phyloP scores from a whole-genome alignment of 2,888 invertebrate genomes.

The Agriopis aurantiaria region DNA sequence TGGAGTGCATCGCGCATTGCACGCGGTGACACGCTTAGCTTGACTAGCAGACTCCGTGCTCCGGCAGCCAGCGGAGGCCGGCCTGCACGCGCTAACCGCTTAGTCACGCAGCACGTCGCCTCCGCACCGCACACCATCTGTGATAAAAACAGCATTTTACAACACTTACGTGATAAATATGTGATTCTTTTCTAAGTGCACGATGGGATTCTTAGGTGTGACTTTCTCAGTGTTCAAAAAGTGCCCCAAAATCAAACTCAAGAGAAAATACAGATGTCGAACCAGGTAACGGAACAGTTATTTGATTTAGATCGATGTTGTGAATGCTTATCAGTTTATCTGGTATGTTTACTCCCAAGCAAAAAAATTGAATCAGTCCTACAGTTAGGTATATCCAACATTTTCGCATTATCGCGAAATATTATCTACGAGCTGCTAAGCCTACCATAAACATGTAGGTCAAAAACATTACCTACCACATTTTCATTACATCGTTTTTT shows the following conservation, averaged over 20 bases:
- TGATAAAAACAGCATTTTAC: conserved; percentile 57
- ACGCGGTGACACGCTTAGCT: conserved; percentile 52
- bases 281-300: conserved; percentile 60
- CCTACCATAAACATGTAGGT: not conserved
- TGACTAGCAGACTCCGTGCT: conserved; percentile 41
- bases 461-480: not conserved
- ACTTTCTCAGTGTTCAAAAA: conserved; percentile 79
- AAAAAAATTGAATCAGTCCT: not conserved
- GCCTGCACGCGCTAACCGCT: conserved; percentile 65
- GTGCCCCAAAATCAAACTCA: conserved; percentile 74
- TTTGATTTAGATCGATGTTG: not conserved
- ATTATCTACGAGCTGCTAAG: conserved; percentile 1
- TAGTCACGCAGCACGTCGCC: conserved; percentile 70
- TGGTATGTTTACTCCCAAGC: not conserved
- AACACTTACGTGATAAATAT: conserved; percentile 60
- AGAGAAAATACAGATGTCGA: conserved; percentile 58
- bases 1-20: conserved; percentile 50
- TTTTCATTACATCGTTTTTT: not conserved
- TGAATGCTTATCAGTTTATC: not conserved
- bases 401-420: conserved; percentile 1
- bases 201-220: conserved; percentile 73
- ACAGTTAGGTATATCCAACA: conserved; percentile 1
- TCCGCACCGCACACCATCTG: conserved; percentile 63
- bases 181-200: conserved; percentile 57
- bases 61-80: conserved; percentile 40